These are phyloP conservation scores for Podocnemis expansa DNA, from an alignment of 2,113 vertebrate genomes.

Conservation along the genomic window DNA sequence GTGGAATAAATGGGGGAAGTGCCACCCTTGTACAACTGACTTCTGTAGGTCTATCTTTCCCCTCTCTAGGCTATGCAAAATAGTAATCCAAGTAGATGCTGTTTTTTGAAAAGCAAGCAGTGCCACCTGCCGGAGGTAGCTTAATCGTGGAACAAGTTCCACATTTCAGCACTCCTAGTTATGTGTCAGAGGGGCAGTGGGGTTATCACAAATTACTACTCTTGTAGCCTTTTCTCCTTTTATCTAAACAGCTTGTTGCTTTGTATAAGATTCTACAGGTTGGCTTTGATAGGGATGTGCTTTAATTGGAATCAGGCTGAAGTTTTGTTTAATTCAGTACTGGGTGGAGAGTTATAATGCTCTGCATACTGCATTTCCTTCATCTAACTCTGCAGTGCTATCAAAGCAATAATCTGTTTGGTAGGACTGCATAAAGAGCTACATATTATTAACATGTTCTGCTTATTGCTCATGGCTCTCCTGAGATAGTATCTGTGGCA, in stretches of 20 bases:
- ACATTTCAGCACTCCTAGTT: background rate
- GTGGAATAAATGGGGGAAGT: background rate
- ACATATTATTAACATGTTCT: background rate
- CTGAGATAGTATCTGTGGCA: background rate
- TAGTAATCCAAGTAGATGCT: background rate
- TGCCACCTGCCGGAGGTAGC: background rate
- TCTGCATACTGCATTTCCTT: background rate
- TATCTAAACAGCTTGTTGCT: background rate
- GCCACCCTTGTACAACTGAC: background rate
- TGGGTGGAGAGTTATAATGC: background rate
- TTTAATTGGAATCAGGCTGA: background rate
- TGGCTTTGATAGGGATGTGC: background rate
- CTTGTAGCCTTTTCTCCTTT: background rate
- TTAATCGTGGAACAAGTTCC: background rate
- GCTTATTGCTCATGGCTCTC: background rate
- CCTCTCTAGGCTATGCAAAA: background rate
- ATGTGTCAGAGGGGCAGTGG: background rate
- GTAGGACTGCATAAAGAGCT: background rate
- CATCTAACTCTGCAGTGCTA: background rate
- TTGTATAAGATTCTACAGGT: background rate
- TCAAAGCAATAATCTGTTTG: background rate
- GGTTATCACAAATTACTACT: background rate
- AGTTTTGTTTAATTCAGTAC: background rate
- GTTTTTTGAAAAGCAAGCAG: background rate
- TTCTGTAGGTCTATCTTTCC: background rate